Conservation (phyloP, 2,113 vertebrate species). For the Antigone vipio region DNA sequence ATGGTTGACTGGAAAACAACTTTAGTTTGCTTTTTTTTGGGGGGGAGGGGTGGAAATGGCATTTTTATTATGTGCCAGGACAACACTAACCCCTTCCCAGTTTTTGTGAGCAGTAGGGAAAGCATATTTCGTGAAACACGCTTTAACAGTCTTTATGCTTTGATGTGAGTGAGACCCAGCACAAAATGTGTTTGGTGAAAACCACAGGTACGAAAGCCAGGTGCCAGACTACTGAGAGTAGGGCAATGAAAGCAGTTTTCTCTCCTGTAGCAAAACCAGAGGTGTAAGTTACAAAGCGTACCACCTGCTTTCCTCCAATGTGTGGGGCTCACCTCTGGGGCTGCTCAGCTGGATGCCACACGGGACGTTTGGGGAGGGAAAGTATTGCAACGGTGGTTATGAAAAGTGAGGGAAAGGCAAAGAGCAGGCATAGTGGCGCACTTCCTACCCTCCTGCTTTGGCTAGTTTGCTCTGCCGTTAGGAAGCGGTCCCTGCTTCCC, state of each 20-base stretch:
- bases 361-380: background rate
- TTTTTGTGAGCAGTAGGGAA: background rate
- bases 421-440: rapidly evolving
- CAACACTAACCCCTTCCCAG: background rate
- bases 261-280: background rate
- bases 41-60: background rate
- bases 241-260: background rate
- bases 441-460: background rate
- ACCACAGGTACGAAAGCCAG: background rate
- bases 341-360: background rate
- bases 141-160: background rate
- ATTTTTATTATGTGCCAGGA: background rate
- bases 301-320: background rate
- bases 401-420: background rate
- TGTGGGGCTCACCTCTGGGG: background rate
- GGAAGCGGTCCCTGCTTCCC: background rate
- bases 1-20: background rate
- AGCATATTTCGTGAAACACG: background rate
- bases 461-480: background rate
- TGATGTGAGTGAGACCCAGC: background rate
- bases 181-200: background rate
- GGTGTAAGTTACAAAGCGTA: background rate
- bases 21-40: background rate
- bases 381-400: background rate
- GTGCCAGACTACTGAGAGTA: background rate